Evolutionary conservation across 2,797 vertebrate genomes (phyloP).

Genomic region (Pogonophryne albipinna): DNA sequence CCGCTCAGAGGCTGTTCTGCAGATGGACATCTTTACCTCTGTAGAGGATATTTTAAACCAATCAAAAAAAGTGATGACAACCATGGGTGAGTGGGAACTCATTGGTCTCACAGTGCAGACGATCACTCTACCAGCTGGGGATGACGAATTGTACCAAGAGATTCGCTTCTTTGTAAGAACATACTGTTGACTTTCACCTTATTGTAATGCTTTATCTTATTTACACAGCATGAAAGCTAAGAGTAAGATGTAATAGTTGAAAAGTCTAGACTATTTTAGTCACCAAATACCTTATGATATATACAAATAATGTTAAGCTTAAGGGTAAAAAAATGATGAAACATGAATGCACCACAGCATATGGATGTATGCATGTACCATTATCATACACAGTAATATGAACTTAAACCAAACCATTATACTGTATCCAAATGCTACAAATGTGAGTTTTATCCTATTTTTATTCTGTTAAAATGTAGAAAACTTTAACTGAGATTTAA

Average conservation of each 20-base stretch:
- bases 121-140: accelerated
- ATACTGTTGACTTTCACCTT: neutral
- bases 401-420: neutral
- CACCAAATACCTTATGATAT: neutral
- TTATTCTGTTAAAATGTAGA: neutral
- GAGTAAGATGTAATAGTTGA: neutral
- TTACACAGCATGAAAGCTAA: neutral
- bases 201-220: neutral
- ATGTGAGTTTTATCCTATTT: neutral
- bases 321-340: neutral
- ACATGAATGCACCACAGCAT: neutral
- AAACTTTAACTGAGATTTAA: no score
- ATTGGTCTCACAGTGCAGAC: conserved; percentile 52
- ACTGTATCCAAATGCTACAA: neutral
- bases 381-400: neutral
- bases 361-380: no score
- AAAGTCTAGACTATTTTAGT: neutral
- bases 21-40: neutral
- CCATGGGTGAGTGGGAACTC: conserved; percentile 81
- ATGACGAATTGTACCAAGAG: conserved; percentile 11
- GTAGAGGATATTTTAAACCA: conserved; percentile 31
- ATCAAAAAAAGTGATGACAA: conserved; percentile 63
- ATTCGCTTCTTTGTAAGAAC: conserved; percentile 67
- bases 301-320: neutral
- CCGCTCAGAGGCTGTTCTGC: conserved; percentile 62